These are phyloP conservation scores for Lycocorax pyrrhopterus DNA, from an alignment of 2,113 vertebrate genomes.

Conservation along the genomic window DNA sequence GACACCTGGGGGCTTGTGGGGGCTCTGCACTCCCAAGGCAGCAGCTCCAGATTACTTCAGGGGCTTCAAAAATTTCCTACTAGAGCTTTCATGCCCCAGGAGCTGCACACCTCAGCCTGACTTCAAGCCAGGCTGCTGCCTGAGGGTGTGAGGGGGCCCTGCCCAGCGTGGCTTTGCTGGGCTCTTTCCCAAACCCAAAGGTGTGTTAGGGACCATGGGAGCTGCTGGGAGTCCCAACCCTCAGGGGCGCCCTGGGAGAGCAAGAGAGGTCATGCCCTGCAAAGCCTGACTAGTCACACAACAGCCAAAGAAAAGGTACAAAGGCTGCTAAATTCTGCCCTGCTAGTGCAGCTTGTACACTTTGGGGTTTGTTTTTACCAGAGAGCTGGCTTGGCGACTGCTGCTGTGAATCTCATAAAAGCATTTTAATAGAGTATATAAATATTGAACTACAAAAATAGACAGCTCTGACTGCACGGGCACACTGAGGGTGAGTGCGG, in stretches of 20 bases:
- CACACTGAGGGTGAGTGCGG: not conserved
- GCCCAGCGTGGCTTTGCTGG: not conserved
- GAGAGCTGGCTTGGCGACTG: not conserved
- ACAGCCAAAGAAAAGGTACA: not conserved
- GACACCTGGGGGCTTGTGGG: not conserved
- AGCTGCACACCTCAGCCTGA: not conserved
- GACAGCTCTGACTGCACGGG: constrained; percentile 22
- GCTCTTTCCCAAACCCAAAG: not conserved
- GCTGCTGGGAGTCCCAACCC: not conserved
- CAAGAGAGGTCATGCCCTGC: not conserved
- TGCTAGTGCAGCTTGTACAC: not conserved
- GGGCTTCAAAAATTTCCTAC: not conserved
- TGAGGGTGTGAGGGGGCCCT: not conserved
- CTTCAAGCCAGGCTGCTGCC: not conserved
- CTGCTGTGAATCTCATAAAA: constrained; percentile 16
- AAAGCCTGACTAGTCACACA: not conserved
- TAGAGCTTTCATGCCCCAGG: not conserved
- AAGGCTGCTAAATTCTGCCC: not conserved
- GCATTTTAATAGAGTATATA: constrained; percentile 42
- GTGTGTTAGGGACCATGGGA: accelerated
- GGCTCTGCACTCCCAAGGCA: accelerated
- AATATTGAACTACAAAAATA: constrained; percentile 61
- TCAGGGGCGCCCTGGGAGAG: not conserved
- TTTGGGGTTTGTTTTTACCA: not conserved
- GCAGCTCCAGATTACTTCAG: accelerated